Evolutionary conservation across 2,888 invertebrate species (phyloP).

Genomic region (Steinernema hermaphroditum): DNA sequence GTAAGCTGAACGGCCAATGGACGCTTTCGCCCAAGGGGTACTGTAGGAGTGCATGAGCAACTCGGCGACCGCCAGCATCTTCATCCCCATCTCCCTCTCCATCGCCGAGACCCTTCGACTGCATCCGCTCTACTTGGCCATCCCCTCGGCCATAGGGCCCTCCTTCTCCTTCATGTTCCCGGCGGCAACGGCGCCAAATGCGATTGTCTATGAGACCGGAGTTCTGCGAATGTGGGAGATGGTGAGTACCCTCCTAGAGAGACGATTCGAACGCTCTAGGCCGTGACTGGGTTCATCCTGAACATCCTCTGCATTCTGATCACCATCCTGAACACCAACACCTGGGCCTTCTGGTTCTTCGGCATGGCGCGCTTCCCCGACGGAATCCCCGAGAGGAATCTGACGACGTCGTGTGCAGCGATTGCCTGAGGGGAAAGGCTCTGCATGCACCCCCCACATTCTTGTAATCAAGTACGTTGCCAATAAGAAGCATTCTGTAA

Average conservation of each 20-base stretch:
- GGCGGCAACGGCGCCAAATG: slow-evolving; percentile 72
- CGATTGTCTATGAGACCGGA: slow-evolving; percentile 68
- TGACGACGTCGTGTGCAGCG: neutral
- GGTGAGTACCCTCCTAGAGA: slow-evolving; percentile 39
- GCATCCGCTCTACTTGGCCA: slow-evolving; percentile 67
- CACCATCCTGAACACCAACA: slow-evolving; percentile 30
- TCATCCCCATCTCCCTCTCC: slow-evolving; percentile 56
- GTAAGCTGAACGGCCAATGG: neutral
- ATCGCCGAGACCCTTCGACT: slow-evolving; percentile 59
- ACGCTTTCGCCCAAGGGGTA: too few relatives aligned
- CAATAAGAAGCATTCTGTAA: too few relatives aligned
- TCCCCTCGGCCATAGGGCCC: slow-evolving; percentile 67
- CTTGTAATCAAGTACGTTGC: too few relatives aligned
- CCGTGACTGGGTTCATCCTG: slow-evolving; percentile 26
- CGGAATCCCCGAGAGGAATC: slow-evolving; percentile 10
- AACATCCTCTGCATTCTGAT: slow-evolving; percentile 31
- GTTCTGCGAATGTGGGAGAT: slow-evolving; percentile 53
- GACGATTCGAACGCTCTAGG: neutral
- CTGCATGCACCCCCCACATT: too few relatives aligned
- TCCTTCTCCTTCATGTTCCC: slow-evolving; percentile 70
- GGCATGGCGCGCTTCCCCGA: slow-evolving; percentile 17
- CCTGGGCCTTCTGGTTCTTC: slow-evolving; percentile 27
- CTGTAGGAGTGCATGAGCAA: slow-evolving; percentile 51
- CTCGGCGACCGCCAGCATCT: slow-evolving; percentile 58
- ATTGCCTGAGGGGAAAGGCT: too few relatives aligned